phyloP scores from a whole-genome alignment of 2,888 invertebrate genomes.

The Tinea semifulvella region DNA sequence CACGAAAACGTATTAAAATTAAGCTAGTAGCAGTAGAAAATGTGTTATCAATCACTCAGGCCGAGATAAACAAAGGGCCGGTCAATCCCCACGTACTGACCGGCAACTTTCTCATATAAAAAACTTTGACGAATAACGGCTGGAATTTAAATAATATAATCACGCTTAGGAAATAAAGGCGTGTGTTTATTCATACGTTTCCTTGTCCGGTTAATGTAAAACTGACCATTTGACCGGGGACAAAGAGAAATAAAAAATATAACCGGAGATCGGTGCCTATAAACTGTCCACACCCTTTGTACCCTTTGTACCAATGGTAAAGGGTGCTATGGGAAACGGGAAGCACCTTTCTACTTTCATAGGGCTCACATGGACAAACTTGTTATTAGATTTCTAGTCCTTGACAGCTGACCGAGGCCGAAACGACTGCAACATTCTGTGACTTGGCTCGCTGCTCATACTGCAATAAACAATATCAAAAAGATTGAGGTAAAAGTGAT shows the following conservation, averaged over 20 bases:
- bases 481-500: too few relatives aligned
- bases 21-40: too few relatives aligned
- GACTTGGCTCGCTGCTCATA: too few relatives aligned
- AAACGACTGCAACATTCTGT: too few relatives aligned
- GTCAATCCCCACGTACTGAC: not conserved
- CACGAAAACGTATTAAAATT: too few relatives aligned
- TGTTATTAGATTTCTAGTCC: too few relatives aligned
- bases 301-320: not conserved
- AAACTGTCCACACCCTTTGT: constrained; percentile 9
- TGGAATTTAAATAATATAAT: not conserved
- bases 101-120: constrained; percentile 4
- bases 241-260: not conserved
- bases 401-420: too few relatives aligned
- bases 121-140: not conserved
- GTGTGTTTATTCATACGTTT: constrained; percentile 3
- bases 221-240: constrained; percentile 5
- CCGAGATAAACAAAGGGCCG: not conserved
- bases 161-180: not conserved
- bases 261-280: not conserved
- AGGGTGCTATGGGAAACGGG: constrained; percentile 10
- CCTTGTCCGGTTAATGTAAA: not conserved
- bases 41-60: too few relatives aligned
- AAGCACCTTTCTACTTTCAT: constrained; percentile 4
- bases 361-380: not conserved
- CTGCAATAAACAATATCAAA: too few relatives aligned